Evolutionary conservation across 2,888 invertebrate species (phyloP), one percentile per base, ranked within the genome.

Genomic region (Ormyrus thymus): DNA sequence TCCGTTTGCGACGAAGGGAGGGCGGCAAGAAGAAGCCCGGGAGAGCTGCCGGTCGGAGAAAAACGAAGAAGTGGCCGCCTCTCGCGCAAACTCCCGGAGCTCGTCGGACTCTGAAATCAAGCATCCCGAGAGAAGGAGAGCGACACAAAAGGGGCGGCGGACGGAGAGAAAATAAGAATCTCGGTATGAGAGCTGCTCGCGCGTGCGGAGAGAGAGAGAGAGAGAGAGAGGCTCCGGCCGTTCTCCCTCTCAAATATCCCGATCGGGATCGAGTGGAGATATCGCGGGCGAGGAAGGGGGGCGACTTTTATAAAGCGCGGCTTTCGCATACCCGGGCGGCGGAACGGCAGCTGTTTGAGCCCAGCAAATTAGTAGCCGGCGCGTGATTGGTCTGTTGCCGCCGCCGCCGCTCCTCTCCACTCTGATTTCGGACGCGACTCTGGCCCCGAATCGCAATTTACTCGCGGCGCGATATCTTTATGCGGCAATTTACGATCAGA

Each of bases 311-410:
- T 82, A 81, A 83, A 83, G 82, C 83, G 84, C 86, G 84, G 86
- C 85, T 86, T 86, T 88, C n/a, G 48, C 51, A 51, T 86, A 87
- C 29, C 2, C 86, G 87, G 86, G 88, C 88, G 86, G 87, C 85
- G 86, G 87, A 89, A 88, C 90, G 88, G 90, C 90, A 89, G 90
- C 89, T 88, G 89, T 89, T 89, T 88, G 87, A 89, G 87, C 85
- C 61, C 86, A 84, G 89, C 89, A 89, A 90, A 90, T 90, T 89
- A 90, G 89, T 90, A 89, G 89, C 88, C 89, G 89, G 89, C 87
- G 86, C 87, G 88, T 88, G 89, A 90, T 90, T 89, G 89, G 89
- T 87, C 88, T 87, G 89, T 89, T 89, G 85, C 89, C 89, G 89
- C 53, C 53, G n/a, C 13, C 58, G 50, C 61, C 10, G 6, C 5